Evolutionary conservation across 2,888 invertebrate species (phyloP), one percentile per base, ranked within the genome.

Genomic region (Caenorhabditis uteleia): DNA sequence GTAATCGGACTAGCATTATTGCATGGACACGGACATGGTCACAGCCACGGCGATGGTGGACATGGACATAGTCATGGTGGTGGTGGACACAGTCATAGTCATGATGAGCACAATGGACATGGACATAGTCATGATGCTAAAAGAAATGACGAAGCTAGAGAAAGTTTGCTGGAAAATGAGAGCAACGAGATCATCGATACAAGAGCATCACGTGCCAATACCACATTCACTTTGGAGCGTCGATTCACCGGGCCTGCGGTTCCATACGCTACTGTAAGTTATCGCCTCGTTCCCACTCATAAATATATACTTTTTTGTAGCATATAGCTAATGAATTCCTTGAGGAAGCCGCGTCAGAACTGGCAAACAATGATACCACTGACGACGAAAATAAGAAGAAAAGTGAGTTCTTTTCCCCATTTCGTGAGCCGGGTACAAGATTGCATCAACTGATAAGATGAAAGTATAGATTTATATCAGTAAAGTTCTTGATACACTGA

Each of bases 1-100:
- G 83, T 97, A 44, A 88, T 98, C 74, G 98, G 98, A 51, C 87
- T 98, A 56, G 89, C 90, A 75, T 86, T 97, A 54, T 94, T 98
- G 80, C 92, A 93, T 84, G 73, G 73, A 14, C 71, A 69, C 10
- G 73, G 66, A 1, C 68, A 68, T 48, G 68, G 68, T 6, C 70
- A 68, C 20, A 58, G 57, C 25, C 68, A 70, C 20, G 67, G 53
- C 10, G 64, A 23, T 6, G 48, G 31, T 33, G 53, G 56, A 2
- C 59, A 70, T 40, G 58, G 60, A 5, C 61, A 69, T 31, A 34
- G 45, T 23, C 62, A 62, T 33, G 59, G 42, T 12, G 21, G 36
- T 12, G 34, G 44, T 20, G 46, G 54, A 31, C 51, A 59, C 38
- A 27, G 34, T 25, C 58, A 69, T 29, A 27, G 44, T 44, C n/a